These are phyloP conservation scores for Simalia tracyae DNA, from an alignment of 2,797 vertebrate genomes.

Conservation along the genomic window DNA sequence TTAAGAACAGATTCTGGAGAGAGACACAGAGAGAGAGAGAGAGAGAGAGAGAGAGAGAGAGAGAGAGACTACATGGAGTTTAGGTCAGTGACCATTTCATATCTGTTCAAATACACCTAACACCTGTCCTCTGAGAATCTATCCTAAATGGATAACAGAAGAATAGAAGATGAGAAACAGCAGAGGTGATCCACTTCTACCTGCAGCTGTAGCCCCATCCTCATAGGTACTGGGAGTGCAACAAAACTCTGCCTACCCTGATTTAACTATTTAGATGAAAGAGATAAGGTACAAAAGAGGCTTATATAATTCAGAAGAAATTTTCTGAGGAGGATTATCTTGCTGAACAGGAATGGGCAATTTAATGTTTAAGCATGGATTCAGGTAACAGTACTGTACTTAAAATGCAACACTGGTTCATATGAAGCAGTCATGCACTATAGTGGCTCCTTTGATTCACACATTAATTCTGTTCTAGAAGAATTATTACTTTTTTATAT, in stretches of 20 bases:
- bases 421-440: background rate
- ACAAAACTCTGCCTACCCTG: background rate
- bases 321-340: background rate
- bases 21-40: too few relatives aligned
- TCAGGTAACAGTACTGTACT: background rate
- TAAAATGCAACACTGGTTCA: background rate
- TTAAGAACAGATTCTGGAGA: background rate
- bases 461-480: background rate
- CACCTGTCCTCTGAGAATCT: background rate
- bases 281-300: background rate
- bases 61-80: background rate
- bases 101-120: background rate
- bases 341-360: background rate
- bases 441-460: background rate
- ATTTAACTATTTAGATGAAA: background rate
- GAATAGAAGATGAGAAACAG: background rate
- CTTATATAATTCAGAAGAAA: background rate
- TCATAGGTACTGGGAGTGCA: background rate
- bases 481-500: background rate
- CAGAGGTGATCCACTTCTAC: background rate
- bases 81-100: background rate
- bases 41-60: too few relatives aligned
- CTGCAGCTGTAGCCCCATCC: background rate
- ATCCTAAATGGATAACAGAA: background rate
- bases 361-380: background rate